Conservation (phyloP, 2,113 vertebrate species). For the Nycticorax nycticorax region DNA sequence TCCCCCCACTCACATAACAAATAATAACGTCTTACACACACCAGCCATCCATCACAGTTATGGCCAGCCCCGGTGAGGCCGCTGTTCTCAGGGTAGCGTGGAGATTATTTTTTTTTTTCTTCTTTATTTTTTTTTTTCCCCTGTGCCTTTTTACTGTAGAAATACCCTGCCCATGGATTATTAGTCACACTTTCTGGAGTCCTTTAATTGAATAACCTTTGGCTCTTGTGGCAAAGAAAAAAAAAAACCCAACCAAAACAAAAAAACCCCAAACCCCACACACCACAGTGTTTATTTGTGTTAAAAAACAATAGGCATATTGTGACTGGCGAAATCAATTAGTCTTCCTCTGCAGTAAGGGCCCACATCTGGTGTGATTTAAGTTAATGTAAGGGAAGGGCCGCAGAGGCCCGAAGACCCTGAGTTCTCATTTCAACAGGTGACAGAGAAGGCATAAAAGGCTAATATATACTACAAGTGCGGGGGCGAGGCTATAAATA, state of each 20-base stretch:
- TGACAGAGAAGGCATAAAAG: constrained; percentile 83
- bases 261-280: constrained; percentile 11
- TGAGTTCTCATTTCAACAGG: constrained; percentile 86
- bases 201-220: constrained; percentile 80
- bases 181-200: constrained; percentile 74
- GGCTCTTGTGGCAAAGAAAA: constrained; percentile 40
- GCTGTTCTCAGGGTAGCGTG: constrained; percentile 63
- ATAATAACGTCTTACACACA: constrained; percentile 96
- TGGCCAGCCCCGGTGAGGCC: constrained; percentile 79
- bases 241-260: not conserved
- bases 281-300: constrained; percentile 77
- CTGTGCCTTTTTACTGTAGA: constrained; percentile 35
- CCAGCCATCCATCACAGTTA: constrained; percentile 94
- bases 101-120: not conserved
- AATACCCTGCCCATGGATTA: constrained; percentile 62
- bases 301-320: constrained; percentile 85
- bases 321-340: constrained; percentile 88
- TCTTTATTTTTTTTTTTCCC: not conserved
- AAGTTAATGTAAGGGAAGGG: constrained; percentile 78
- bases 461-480: constrained; percentile 76
- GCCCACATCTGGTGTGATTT: constrained; percentile 92
- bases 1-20: constrained; percentile 94
- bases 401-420: constrained; percentile 63
- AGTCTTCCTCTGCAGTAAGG: constrained; percentile 80
- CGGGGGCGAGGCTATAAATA: constrained; percentile 68